Evolutionary conservation across 2,797 vertebrate genomes (phyloP).

Genomic region (Xiphophorus birchmanni): DNA sequence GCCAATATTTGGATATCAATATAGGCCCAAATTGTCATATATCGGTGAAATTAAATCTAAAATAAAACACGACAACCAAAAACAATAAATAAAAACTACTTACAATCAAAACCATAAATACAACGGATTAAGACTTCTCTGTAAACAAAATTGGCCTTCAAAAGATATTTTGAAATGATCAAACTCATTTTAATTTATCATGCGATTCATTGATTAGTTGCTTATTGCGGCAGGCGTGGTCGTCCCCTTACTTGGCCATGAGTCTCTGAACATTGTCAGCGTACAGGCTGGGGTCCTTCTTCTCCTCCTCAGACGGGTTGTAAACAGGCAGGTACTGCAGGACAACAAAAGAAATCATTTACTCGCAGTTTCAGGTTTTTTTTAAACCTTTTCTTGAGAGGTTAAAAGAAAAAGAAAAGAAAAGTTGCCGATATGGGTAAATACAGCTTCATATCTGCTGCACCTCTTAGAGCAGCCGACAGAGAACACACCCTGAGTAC

Average conservation of each 20-base stretch:
- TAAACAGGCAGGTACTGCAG: conserved; percentile 90
- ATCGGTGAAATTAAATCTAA: no score
- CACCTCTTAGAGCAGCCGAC: not conserved
- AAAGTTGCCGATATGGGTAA: not conserved
- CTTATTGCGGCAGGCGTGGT: no score
- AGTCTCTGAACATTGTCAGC: conserved; percentile 89
- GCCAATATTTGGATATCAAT: no score
- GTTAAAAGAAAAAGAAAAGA: not conserved
- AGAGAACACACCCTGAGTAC: not conserved
- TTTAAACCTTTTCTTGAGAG: not conserved
- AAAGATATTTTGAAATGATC: no score
- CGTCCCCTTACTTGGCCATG: conserved; percentile 88
- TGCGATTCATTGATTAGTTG: no score
- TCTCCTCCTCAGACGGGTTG: conserved; percentile 84
- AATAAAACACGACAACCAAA: no score
- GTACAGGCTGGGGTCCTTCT: conserved; percentile 83
- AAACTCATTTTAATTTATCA: no score
- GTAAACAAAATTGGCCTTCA: no score
- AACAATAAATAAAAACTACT: no score
- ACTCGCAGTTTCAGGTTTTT: not conserved
- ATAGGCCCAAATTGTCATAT: no score
- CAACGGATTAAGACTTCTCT: no score
- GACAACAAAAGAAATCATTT: not conserved
- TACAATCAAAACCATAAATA: no score
- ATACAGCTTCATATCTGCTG: not conserved